phyloP scores from a whole-genome alignment of 2,888 invertebrate species.

The Philereme vetulata region DNA sequence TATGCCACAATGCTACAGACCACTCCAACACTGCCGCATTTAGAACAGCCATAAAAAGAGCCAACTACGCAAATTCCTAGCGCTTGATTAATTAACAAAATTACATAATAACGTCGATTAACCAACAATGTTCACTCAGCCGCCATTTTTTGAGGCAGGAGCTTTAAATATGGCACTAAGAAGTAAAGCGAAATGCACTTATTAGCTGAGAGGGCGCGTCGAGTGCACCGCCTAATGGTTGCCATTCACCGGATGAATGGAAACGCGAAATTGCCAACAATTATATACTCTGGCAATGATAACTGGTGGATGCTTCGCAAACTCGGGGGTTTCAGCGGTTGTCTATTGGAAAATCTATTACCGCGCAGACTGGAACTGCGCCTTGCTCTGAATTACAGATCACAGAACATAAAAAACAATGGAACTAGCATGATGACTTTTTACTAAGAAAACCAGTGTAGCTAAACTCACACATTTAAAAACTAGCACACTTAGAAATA shows the following conservation, averaged over 20 bases:
- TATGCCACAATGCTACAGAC: not conserved
- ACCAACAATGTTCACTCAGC: conserved; percentile 36
- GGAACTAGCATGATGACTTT: no score
- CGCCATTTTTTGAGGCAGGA: conserved; percentile 60
- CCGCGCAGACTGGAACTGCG: conserved; percentile 1
- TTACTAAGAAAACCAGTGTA: no score
- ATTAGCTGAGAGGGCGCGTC: conserved; percentile 76
- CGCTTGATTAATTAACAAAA: conserved; percentile 37
- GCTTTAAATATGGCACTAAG: conserved; percentile 75
- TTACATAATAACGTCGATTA: conserved; percentile 40
- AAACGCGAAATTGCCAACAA: conserved; percentile 81
- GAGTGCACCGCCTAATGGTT: conserved; percentile 78
- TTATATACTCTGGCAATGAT: conserved; percentile 82
- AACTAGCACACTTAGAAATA: no score
- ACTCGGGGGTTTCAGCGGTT: conserved; percentile 53
- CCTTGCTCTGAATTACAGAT: not conserved
- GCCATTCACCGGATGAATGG: conserved; percentile 80
- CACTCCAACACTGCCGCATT: conserved; percentile 2
- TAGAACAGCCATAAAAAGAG: not conserved
- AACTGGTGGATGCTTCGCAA: conserved; percentile 76
- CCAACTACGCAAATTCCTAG: conserved; percentile 15
- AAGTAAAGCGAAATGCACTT: conserved; percentile 81
- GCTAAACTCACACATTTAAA: no score
- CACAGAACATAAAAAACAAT: no score
- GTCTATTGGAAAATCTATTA: conserved; percentile 20